Evolutionary conservation across 2,797 vertebrate species (phyloP).

Genomic region (Bradypodion pumilum): DNA sequence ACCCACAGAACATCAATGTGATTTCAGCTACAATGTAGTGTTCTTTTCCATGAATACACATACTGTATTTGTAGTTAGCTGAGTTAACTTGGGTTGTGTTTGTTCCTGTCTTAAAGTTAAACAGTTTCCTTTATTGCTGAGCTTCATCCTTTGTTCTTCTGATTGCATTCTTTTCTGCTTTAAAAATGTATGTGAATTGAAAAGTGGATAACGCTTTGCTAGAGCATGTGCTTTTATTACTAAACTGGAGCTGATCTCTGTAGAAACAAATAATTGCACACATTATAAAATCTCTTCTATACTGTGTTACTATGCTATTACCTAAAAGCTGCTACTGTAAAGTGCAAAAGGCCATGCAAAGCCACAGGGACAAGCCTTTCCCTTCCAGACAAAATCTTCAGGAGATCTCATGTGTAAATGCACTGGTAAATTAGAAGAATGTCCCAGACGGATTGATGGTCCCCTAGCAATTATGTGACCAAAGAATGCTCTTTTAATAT

Average conservation of each 20-base stretch:
- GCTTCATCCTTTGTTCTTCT: neutral
- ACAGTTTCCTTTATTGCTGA: neutral
- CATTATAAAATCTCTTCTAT: neutral
- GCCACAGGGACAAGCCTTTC: neutral
- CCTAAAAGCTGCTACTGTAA: neutral
- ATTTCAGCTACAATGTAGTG: too few species aligned
- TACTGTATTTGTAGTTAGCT: neutral
- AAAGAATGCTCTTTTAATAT: neutral
- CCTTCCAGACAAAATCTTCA: neutral
- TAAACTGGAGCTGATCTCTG: neutral
- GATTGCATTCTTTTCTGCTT: neutral
- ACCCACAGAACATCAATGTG: too few species aligned
- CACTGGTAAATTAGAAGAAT: constrained; percentile 5
- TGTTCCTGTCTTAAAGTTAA: neutral
- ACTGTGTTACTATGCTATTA: too few species aligned
- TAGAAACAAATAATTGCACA: neutral
- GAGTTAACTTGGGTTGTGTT: neutral
- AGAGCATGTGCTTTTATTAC: neutral
- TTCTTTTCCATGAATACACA: too few species aligned
- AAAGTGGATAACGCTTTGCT: neutral
- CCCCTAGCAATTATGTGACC: constrained; percentile 7
- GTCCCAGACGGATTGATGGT: neutral
- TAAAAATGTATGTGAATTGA: neutral
- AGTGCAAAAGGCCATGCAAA: neutral
- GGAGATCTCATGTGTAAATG: neutral